Percentiles rank a stretch among this genome's conserved stretches.
Evolutionary conservation across 92 coral and sea anemone species (phyloP).

Genomic region (Muricea muricata): DNA sequence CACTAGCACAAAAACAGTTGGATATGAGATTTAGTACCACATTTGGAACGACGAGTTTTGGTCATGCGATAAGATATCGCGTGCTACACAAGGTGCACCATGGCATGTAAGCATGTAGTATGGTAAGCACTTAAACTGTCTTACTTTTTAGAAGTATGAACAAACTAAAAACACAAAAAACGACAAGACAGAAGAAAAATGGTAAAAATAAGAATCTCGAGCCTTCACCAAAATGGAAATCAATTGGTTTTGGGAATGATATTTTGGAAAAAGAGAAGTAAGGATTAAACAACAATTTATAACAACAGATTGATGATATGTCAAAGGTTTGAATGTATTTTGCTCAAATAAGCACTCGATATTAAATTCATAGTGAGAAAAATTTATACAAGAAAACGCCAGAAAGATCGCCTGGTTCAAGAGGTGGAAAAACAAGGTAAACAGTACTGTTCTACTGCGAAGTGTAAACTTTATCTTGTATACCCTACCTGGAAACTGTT

Average conservation of each 20-base stretch:
- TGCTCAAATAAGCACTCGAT: neutral
- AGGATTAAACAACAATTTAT: no score
- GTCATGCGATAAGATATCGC: no score
- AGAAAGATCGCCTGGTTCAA: slow-evolving; percentile 1
- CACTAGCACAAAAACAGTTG: no score
- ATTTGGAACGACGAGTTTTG: no score
- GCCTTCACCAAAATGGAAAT: slow-evolving; percentile 97
- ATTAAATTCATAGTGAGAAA: slow-evolving; percentile 15
- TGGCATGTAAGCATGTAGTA: no score
- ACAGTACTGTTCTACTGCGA: neutral
- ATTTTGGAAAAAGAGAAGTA: slow-evolving; percentile 79
- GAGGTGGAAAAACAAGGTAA: slow-evolving; percentile 39
- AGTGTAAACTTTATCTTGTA: no score
- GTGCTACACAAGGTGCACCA: no score
- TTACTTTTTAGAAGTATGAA: slow-evolving; percentile 77
- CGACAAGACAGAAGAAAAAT: slow-evolving; percentile 73
- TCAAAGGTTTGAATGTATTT: no score
- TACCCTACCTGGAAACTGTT: no score
- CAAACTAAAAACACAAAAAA: slow-evolving; percentile 71
- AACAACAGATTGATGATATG: no score
- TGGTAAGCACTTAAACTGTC: no score
- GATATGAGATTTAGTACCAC: no score
- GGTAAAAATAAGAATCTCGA: slow-evolving; percentile 75
- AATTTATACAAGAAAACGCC: slow-evolving; percentile 22
- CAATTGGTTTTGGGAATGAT: slow-evolving; percentile 80